Base-by-base conservation (phyloP, 2,888 invertebrate species). In the Aphelenchoides bicaudatus region DNA sequence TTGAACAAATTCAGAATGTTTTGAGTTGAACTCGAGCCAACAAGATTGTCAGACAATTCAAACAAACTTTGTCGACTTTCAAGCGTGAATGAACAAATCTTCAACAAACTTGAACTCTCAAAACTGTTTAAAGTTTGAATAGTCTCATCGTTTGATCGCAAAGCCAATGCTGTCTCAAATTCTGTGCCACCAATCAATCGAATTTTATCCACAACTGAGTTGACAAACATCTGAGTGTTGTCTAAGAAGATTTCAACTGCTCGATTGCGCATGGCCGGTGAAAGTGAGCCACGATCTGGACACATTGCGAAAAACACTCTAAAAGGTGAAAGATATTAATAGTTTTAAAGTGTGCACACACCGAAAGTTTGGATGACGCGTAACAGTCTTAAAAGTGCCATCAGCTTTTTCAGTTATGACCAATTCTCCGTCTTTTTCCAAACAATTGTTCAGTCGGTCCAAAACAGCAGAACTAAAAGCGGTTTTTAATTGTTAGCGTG, bases 241-340 rank as follows among this genome's bases (percentile, higher is more conserved):
- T 82, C 77, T 56, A 88, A 78, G 77, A 81, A 88, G 71, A 98
- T 87, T 83, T 99, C 98, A 0, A 98, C 86, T 2, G 96, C 93
- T 74, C 98, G 85, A 81, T 99, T 99, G 61, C 96, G 85, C 98
- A 99, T 99, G 0, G 98, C 98, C 70, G 88, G 86, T 0, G 98
- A 99, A 66, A 99, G 88, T 81, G 93, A 92, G 0, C 98, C 98
- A 81, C 89, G 87, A 75, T 87, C 87, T 0, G 94, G 90, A 81
- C 98, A 90, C 87, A 94, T 89, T 0, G 92, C 88, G 61, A 98
- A 85, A 78, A 98, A 91, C 37, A 96, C 85, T 66, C 93, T 86
- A 65, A 28, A 72, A 29, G 6, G 31, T 21, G 19, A 37, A 50
- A 10, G 16, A 10, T 25, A 38, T 16, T 37, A 6, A 10, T 8